phyloP scores from a whole-genome alignment of 2,113 vertebrate species.

The western clawed frog (Xenopus tropicalis) region DNA sequence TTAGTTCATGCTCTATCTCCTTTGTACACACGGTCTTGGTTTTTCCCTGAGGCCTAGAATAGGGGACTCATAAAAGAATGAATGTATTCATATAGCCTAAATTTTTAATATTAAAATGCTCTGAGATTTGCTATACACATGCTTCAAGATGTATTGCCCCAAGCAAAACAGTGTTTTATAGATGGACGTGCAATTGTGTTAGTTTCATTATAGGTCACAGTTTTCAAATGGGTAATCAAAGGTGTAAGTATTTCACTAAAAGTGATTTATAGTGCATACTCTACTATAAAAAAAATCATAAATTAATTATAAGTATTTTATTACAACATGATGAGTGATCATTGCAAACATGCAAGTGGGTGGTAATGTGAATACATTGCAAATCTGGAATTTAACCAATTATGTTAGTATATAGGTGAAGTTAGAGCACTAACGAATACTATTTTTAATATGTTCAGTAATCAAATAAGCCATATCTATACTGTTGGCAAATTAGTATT shows the following conservation, averaged over 20 bases:
- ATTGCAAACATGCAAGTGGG: slow-evolving; percentile 34
- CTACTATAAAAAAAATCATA: too few relatives aligned
- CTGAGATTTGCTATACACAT: slow-evolving; percentile 71
- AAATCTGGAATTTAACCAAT: too few relatives aligned
- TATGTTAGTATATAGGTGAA: too few relatives aligned
- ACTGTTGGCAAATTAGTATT: too few relatives aligned
- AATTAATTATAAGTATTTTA: not conserved
- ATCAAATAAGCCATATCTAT: too few relatives aligned
- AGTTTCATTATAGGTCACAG: slow-evolving; percentile 39
- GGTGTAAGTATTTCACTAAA: slow-evolving; percentile 1
- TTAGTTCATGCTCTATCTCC: slow-evolving; percentile 1
- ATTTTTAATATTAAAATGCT: slow-evolving; percentile 81
- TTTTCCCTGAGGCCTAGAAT: slow-evolving; percentile 49
- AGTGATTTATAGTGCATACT: not conserved
- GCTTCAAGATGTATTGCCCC: slow-evolving; percentile 73
- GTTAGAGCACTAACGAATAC: too few relatives aligned
- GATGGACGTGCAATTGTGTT: slow-evolving; percentile 60
- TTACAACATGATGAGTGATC: slow-evolving; percentile 41
- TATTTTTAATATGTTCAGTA: too few relatives aligned
- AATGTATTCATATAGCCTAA: slow-evolving; percentile 63
- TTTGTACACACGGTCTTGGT: slow-evolving; percentile 51
- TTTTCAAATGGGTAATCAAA: slow-evolving; percentile 42
- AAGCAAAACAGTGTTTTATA: slow-evolving; percentile 74
- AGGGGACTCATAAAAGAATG: slow-evolving; percentile 58
- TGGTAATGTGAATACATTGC: too few relatives aligned